Percentiles rank a stretch among this genome's conserved stretches.
phyloP scores from a whole-genome alignment of 2,113 vertebrate genomes.

The Terrapene triunguis region DNA sequence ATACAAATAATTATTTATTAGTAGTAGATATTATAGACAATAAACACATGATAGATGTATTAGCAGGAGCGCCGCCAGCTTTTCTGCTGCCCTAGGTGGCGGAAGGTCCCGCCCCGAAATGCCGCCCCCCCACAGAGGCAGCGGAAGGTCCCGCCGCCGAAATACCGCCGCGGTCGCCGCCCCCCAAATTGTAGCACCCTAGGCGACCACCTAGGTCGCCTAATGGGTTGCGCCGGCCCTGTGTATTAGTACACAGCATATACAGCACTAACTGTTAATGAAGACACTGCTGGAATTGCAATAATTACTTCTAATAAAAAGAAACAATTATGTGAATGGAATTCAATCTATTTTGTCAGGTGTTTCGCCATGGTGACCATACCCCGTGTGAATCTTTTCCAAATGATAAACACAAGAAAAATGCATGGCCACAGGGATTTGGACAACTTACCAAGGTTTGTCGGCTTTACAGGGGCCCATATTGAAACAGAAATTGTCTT shows the following conservation, averaged over 20 bases:
- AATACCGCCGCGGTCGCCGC: no score
- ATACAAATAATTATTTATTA: background rate
- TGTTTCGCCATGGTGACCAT: constrained; percentile 89
- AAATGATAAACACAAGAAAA: constrained; percentile 82
- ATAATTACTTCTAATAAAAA: background rate
- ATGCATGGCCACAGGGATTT: constrained; percentile 86
- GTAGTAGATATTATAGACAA: background rate
- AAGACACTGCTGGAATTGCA: background rate
- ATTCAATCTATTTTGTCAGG: constrained; percentile 71
- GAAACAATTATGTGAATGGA: background rate
- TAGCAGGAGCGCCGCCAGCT: background rate
- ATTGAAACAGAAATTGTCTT: background rate
- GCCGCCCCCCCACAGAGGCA: no score
- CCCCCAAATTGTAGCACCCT: no score
- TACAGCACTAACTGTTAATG: background rate
- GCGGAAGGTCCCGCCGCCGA: no score
- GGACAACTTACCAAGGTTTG: constrained; percentile 89
- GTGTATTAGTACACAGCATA: background rate
- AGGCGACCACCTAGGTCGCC: no score
- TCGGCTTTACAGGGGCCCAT: background rate
- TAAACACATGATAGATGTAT: background rate
- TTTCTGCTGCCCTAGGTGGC: no score
- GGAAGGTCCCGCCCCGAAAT: no score
- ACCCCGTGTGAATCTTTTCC: constrained; percentile 88
- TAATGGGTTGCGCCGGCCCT: no score